Evolutionary conservation across 1,140 invertebrate species (phyloP), one percentile per base, ranked within the genome.

Genomic region (Pectinophora gossypiella): DNA sequence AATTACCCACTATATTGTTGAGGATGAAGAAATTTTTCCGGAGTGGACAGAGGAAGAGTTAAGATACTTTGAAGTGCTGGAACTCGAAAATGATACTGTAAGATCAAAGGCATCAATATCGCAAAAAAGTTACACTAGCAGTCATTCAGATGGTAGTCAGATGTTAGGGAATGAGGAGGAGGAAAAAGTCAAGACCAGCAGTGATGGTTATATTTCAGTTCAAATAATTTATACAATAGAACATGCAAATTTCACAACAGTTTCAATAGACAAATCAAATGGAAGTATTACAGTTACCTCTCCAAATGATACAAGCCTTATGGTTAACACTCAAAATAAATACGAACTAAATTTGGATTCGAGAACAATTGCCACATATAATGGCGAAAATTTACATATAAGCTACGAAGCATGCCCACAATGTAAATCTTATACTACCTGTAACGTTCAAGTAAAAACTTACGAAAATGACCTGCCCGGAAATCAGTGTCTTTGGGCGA

Each of bases 181-280:
- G n/a, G n/a, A 53, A 42, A 16, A 58, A 46, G 27, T n/a, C n/a
- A n/a, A n/a, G n/a, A n/a, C n/a, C n/a, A 7, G 2, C 2, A 32
- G 48, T 10, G 88, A 89, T 60, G 81, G 78, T 27, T 90, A 89
- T 64, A 68, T 90, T 45, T 89, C 85, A 42, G 64, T 90, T 45
- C 63, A 88, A 48, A 69, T 89, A 45, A 81, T 69, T 55, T 87
- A 77, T 63, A 83, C 79, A 19, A 65, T 87, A 44, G 89, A 90
- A 60, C 89, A 90, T 77, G 66, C 76, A 22, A 87, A 89, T 65
- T 90, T 90, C 61, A 83, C 89, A 7, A 87, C 81, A 2, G 76
- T 90, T 12, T 78, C 72, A 23, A 82, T 88, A 49, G 82, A 90
- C 62, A 82, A 73, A 65, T 62, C 68, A 47, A 74, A 69, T 47